These are phyloP conservation scores for Alligator mississippiensis DNA, from an alignment of 2,113 vertebrate species.

Conservation along the genomic window DNA sequence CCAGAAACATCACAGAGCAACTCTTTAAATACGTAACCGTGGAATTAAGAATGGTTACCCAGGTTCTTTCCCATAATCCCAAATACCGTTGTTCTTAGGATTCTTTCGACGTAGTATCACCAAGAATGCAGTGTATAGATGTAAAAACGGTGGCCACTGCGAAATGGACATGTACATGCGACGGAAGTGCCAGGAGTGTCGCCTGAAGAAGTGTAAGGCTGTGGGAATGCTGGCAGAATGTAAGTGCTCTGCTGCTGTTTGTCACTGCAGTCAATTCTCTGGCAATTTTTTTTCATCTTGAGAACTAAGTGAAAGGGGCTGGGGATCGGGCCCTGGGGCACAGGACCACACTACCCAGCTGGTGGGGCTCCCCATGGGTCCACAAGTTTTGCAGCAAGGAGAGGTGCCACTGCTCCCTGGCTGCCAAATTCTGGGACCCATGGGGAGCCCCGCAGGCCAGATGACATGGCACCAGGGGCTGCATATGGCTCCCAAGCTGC, in stretches of 20 bases:
- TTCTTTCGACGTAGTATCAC: constrained; percentile 94
- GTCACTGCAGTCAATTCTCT: background rate
- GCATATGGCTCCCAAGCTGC: too few relatives aligned
- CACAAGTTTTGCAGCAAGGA: too few relatives aligned
- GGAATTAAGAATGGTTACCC: background rate
- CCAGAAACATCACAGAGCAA: background rate
- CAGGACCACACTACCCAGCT: too few relatives aligned
- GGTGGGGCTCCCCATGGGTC: too few relatives aligned
- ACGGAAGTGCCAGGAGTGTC: constrained; percentile 95
- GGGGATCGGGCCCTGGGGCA: background rate
- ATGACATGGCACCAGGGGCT: too few relatives aligned
- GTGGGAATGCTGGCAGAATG: constrained; percentile 96
- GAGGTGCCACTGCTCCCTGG: too few relatives aligned
- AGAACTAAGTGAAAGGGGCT: background rate
- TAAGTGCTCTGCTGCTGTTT: constrained; percentile 69
- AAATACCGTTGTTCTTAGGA: constrained; percentile 68
- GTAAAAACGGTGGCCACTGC: constrained; percentile 92
- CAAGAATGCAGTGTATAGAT: constrained; percentile 93
- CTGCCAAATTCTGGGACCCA: too few relatives aligned
- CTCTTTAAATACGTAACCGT: background rate
- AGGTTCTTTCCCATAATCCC: background rate
- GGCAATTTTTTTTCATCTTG: background rate
- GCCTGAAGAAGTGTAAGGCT: constrained; percentile 92
- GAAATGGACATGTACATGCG: constrained; percentile 99
- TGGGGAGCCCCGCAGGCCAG: too few relatives aligned